A percentile compares a stretch with the other conserved stretches of the same genome.
Conservation (phyloP, 37 sponge, comb jelly and placozoan genomes). For the Cliona cf. orientalis region DNA sequence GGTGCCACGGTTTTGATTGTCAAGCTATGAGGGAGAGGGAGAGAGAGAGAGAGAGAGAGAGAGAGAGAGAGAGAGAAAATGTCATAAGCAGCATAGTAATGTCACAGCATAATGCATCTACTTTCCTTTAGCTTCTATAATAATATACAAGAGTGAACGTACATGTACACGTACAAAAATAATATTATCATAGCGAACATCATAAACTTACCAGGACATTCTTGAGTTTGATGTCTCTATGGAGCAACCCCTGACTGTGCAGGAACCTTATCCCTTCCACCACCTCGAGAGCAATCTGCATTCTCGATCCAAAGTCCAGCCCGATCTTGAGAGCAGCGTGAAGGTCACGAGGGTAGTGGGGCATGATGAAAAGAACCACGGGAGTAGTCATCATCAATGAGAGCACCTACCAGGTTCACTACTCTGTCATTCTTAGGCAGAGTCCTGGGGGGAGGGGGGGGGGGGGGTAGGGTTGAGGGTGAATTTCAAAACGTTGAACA, state of each 20-base stretch:
- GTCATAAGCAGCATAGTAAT: too few relatives aligned
- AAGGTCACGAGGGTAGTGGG: slow-evolving; percentile 89
- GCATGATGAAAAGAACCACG: slow-evolving; percentile 92
- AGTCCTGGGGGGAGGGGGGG: too few relatives aligned
- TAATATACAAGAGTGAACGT: too few relatives aligned
- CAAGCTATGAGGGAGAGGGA: slow-evolving; percentile 87
- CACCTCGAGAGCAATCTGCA: slow-evolving; percentile 93
- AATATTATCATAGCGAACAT: too few relatives aligned
- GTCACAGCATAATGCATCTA: too few relatives aligned
- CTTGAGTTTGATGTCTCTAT: slow-evolving; percentile 98
- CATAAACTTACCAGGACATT: slow-evolving; percentile 89
- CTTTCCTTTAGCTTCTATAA: too few relatives aligned
- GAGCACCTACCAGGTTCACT: slow-evolving; percentile 87
- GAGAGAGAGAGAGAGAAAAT: too few relatives aligned
- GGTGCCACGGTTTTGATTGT: slow-evolving; percentile 80
- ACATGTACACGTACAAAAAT: too few relatives aligned
- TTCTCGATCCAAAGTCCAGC: slow-evolving; percentile 73
- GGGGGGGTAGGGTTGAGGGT: too few relatives aligned
- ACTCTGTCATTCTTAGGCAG: slow-evolving; percentile 90
- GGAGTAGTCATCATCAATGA: slow-evolving; percentile 87
- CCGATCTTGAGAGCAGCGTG: slow-evolving; percentile 91
- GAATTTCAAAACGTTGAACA: too few relatives aligned
- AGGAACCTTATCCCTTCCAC: slow-evolving; percentile 96
- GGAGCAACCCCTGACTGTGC: slow-evolving; percentile 95
- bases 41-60: too few relatives aligned